Percentiles rank a stretch among this genome's conserved stretches.
These are phyloP conservation scores for Icerya purchasi DNA, from an alignment of 2,888 invertebrate species.

Conservation along the genomic window DNA sequence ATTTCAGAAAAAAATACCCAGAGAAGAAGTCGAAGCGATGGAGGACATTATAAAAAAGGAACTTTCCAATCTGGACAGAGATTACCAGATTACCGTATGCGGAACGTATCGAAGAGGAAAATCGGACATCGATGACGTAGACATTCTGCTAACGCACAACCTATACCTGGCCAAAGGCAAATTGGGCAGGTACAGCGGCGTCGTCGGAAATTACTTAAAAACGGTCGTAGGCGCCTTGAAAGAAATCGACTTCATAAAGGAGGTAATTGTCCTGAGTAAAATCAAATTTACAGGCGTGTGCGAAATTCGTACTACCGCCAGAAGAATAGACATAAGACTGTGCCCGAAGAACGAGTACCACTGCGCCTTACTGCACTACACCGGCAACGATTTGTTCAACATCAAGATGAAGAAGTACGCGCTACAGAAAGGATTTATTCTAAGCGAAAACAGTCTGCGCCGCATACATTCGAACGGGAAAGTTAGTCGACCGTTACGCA, in stretches of 20 bases:
- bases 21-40: constrained; percentile 42
- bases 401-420: constrained; percentile 51
- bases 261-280: constrained; percentile 47
- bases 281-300: constrained; percentile 67
- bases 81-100: constrained; percentile 43
- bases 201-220: constrained; percentile 30
- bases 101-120: constrained; percentile 51
- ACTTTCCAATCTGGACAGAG: constrained; percentile 31
- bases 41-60: constrained; percentile 32
- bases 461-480: constrained; percentile 43
- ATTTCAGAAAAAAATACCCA: constrained; percentile 52
- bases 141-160: constrained; percentile 46
- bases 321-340: constrained; percentile 48
- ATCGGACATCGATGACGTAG: constrained; percentile 50
- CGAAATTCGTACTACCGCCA: constrained; percentile 29
- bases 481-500: constrained; percentile 47
- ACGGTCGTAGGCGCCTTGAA: constrained; percentile 35
- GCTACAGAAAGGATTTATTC: constrained; percentile 44
- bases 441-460: constrained; percentile 52
- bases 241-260: constrained; percentile 37
- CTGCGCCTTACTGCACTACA: constrained; percentile 56
- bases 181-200: constrained; percentile 22
- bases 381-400: constrained; percentile 65
- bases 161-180: constrained; percentile 26
- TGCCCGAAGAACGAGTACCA: constrained; percentile 49